phyloP scores from a whole-genome alignment of 2,797 vertebrate genomes.

The Mormyrus hasselquistii region DNA sequence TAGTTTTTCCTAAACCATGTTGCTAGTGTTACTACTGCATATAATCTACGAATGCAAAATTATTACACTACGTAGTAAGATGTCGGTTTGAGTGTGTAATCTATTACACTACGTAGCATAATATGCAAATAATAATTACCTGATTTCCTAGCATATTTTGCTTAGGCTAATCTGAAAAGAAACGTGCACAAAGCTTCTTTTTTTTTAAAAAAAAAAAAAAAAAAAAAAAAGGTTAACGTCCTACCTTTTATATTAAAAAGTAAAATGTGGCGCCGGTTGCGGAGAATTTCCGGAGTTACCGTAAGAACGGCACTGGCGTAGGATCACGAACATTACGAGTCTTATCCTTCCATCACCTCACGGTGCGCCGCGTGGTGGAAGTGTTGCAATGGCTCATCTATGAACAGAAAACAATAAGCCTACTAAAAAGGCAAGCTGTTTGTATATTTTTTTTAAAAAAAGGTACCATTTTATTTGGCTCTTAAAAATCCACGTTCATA shows the following conservation, averaged over 20 bases:
- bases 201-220: too few species aligned
- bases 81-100: too few species aligned
- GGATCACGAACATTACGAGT: neutral
- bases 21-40: neutral
- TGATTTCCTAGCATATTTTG: neutral
- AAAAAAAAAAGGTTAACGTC: neutral
- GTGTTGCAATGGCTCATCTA: conserved; percentile 4
- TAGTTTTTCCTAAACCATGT: neutral
- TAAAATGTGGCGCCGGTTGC: neutral
- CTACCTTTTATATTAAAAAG: neutral
- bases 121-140: neutral
- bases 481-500: neutral
- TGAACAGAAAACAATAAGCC: neutral
- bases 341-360: conserved; percentile 4
- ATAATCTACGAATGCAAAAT: neutral
- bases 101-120: neutral
- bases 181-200: neutral
- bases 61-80: too few species aligned
- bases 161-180: neutral
- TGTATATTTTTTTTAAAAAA: neutral
- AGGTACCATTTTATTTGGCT: neutral
- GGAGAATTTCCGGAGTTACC: conserved; percentile 1
- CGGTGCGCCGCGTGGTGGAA: neutral
- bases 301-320: neutral
- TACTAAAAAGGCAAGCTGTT: neutral